Evolutionary conservation across 2,797 vertebrate genomes (phyloP).

Genomic region (Eremophila alpestris): DNA sequence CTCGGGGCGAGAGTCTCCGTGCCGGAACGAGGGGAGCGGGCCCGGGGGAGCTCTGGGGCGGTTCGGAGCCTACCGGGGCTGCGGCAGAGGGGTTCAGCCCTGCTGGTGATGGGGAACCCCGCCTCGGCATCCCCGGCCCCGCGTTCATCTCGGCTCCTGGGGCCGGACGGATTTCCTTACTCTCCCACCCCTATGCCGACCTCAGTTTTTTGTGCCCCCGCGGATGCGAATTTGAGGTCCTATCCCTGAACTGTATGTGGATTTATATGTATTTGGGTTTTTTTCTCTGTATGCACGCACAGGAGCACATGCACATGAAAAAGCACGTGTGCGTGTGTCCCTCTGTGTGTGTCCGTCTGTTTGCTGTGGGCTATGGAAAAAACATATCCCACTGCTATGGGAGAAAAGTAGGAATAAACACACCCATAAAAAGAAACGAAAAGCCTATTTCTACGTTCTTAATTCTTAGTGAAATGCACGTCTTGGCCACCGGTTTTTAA

Average conservation of each 20-base stretch:
- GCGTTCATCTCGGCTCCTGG: neutral
- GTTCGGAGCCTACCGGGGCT: neutral
- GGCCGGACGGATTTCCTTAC: neutral
- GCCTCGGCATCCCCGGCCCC: neutral
- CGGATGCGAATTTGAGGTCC: neutral
- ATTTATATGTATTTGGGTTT: neutral
- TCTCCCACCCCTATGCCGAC: neutral
- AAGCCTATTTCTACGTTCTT: neutral
- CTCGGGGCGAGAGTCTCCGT: neutral
- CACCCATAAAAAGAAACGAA: neutral
- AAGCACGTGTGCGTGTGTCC: neutral
- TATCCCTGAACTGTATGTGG: neutral
- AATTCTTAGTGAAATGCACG: slow-evolving; percentile 72
- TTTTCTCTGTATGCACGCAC: neutral
- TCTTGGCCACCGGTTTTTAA: slow-evolving; percentile 59
- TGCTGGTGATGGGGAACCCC: neutral
- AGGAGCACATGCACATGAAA: neutral
- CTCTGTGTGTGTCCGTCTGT: neutral
- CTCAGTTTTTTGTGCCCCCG: neutral
- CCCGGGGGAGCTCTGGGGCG: neutral
- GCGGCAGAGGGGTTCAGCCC: neutral
- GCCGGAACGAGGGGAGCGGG: neutral
- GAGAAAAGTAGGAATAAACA: neutral
- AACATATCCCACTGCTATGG: neutral
- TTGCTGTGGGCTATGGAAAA: neutral